phyloP scores from a whole-genome alignment of 2,888 invertebrate genomes.

The Acronicta alni region DNA sequence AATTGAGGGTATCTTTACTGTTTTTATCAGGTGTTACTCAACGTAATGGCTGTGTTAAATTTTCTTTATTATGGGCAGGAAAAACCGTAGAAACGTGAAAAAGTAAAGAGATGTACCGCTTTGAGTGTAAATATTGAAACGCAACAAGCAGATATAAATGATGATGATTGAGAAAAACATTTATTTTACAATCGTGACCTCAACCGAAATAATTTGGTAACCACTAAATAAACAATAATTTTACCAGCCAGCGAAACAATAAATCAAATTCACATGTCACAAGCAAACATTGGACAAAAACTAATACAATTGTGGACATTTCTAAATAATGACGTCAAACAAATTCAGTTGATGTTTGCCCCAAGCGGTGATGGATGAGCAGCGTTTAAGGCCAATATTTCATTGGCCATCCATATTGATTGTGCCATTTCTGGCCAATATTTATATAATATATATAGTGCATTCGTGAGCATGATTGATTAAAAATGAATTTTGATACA shows the following conservation, averaged over 20 bases:
- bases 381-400: conserved; percentile 28
- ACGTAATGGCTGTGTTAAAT: conserved; percentile 55
- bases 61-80: conserved; percentile 26
- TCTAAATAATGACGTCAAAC: conserved; percentile 45
- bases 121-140: too few species aligned
- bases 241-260: conserved; percentile 6
- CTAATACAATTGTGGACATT: conserved; percentile 29
- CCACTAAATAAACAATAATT: too few species aligned
- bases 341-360: conserved; percentile 31
- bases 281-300: conserved; percentile 33
- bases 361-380: conserved; percentile 35
- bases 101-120: too few species aligned
- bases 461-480: too few species aligned
- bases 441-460: too few species aligned
- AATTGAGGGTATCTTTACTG: conserved; percentile 69
- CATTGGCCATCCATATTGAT: background rate
- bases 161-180: too few species aligned
- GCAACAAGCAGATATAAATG: too few species aligned
- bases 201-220: too few species aligned
- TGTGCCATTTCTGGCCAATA: too few species aligned
- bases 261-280: conserved; percentile 33
- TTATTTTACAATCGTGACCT: too few species aligned
- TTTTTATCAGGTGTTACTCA: conserved; percentile 68
- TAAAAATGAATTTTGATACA: too few species aligned
- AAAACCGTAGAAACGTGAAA: background rate